A percentile compares a stretch with the other conserved stretches of the same genome.
Conservation (phyloP, 2,888 invertebrate genomes). For the Meliscaeva auricollis region DNA sequence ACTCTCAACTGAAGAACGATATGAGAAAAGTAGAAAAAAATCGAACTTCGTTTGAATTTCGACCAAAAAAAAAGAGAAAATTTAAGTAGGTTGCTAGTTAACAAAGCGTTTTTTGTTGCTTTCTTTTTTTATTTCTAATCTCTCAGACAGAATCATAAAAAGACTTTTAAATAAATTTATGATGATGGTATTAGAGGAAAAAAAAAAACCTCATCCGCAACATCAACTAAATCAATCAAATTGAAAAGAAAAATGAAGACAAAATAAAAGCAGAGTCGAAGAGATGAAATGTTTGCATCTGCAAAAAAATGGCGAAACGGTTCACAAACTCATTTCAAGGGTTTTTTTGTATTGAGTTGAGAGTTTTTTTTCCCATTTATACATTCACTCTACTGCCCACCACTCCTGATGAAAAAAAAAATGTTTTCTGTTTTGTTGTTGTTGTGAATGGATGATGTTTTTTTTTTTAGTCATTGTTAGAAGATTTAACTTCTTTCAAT, state of each 20-base stretch:
- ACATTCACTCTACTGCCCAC: not conserved
- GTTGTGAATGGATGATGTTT: conserved; percentile 8
- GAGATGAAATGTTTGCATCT: conserved; percentile 24
- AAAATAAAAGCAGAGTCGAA: not conserved
- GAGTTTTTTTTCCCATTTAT: conserved; percentile 4
- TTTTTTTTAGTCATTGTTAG: not conserved
- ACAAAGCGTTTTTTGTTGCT: conserved; percentile 16
- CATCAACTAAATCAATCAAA: conserved; percentile 39
- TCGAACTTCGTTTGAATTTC: conserved; percentile 17
- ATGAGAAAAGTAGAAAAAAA: conserved; percentile 3
- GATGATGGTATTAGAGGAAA: conserved; percentile 23
- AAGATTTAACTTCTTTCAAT: conserved; percentile 35
- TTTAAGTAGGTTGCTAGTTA: conserved; percentile 40
- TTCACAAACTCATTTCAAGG: conserved; percentile 1
- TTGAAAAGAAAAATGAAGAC: conserved; percentile 4
- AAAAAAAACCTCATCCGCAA: conserved; percentile 34
- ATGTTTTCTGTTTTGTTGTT: not conserved
- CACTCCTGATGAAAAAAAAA: not conserved
- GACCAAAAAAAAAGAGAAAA: not conserved
- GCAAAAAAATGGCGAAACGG: conserved; percentile 6
- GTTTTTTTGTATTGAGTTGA: conserved; percentile 14
- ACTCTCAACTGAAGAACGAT: not conserved
- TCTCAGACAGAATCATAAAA: conserved; percentile 22
- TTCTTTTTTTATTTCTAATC: not conserved
- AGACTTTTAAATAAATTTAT: conserved; percentile 48